Conservation (phyloP, 2,888 invertebrate species). For the Norana najaformis region DNA sequence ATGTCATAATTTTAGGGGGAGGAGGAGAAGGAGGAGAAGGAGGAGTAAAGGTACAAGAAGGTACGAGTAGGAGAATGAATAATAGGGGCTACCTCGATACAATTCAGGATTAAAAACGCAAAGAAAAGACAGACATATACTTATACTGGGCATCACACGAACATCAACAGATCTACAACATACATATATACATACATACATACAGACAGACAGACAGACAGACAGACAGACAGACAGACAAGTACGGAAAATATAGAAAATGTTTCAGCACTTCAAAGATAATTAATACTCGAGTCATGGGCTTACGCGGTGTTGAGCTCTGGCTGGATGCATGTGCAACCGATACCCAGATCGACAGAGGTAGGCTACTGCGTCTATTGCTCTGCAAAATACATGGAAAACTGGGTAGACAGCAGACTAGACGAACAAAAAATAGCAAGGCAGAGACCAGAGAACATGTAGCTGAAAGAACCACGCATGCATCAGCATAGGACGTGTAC, state of each 20-base stretch:
- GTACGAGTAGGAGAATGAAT: neutral
- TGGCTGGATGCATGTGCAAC: neutral
- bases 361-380: neutral
- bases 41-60: neutral
- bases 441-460: neutral
- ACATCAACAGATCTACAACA: neutral
- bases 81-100: neutral
- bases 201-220: constrained; percentile 20
- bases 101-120: neutral
- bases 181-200: constrained; percentile 26
- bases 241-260: no score
- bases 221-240: no score
- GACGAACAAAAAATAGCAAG: neutral
- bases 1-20: neutral
- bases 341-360: neutral
- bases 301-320: neutral
- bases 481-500: neutral
- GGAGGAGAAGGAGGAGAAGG: neutral
- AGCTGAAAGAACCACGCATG: neutral
- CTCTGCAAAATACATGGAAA: neutral
- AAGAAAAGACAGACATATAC: no score
- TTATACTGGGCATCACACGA: no score
- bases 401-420: neutral
- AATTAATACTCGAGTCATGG: no score
- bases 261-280: no score